A percentile compares a stretch with the other conserved stretches of the same genome.
phyloP scores from a whole-genome alignment of 1,140 invertebrate genomes.

The Streblospio benedicti region DNA sequence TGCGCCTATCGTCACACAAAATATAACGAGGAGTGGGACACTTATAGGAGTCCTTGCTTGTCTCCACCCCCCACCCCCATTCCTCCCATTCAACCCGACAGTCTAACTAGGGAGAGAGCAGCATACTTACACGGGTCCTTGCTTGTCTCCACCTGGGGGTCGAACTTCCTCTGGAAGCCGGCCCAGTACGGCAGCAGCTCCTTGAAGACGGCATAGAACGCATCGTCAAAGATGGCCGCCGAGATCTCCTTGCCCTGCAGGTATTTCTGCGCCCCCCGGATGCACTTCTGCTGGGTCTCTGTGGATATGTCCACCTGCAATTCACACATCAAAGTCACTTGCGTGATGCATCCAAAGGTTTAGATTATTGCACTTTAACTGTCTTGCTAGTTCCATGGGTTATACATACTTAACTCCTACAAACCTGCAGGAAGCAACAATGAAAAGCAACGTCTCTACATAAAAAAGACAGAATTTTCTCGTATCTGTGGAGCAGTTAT shows the following conservation, averaged over 20 bases:
- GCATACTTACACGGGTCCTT: conserved; percentile 32
- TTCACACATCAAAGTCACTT: neutral
- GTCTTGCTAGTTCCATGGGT: too few relatives aligned
- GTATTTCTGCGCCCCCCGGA: conserved; percentile 34
- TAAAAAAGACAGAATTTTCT: too few relatives aligned
- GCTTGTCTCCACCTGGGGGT: conserved; percentile 26
- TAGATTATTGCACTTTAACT: too few relatives aligned
- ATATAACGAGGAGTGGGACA: neutral
- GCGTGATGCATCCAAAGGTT: neutral
- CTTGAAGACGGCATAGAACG: conserved; percentile 41
- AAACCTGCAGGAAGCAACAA: too few relatives aligned
- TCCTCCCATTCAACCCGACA: neutral
- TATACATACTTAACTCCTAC: too few relatives aligned
- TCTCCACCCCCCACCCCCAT: too few relatives aligned
- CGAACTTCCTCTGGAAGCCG: conserved; percentile 30
- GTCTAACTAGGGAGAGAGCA: too few relatives aligned
- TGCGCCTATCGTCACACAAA: neutral
- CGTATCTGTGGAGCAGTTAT: too few relatives aligned
- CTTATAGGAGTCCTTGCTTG: neutral
- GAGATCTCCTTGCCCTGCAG: conserved; percentile 36
- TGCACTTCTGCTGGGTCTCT: conserved; percentile 36
- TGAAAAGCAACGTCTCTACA: too few relatives aligned
- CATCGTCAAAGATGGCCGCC: conserved; percentile 43
- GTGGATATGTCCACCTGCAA: conserved; percentile 38
- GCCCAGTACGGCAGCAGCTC: conserved; percentile 47